phyloP scores from a whole-genome alignment of 53 echinoderm and acorn worm species.

The Arbacia lixula region DNA sequence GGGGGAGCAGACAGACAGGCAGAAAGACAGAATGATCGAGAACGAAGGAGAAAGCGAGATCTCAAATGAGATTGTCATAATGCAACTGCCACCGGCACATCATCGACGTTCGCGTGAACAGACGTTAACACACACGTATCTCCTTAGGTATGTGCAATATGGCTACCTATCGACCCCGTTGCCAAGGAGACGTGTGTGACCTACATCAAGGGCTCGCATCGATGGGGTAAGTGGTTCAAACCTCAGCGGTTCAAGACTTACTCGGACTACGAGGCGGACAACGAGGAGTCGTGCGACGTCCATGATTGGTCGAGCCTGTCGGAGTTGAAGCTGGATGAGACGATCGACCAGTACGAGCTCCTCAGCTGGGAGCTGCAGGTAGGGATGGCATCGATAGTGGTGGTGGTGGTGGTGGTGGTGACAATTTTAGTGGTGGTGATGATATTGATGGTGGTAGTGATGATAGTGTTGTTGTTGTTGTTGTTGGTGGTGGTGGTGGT shows the following conservation, averaged over 20 bases:
- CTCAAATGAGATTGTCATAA: not conserved
- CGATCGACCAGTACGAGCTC: slow-evolving; percentile 29
- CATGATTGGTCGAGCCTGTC: slow-evolving; percentile 22
- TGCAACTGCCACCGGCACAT: too few species aligned
- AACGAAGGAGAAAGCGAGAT: not conserved
- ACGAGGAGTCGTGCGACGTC: slow-evolving; percentile 1
- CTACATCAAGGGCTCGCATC: slow-evolving; percentile 62
- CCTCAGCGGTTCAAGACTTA: slow-evolving; percentile 41
- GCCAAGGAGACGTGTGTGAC: slow-evolving; percentile 52
- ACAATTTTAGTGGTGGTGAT: not conserved
- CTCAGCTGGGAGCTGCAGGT: slow-evolving; percentile 62
- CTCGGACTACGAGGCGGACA: slow-evolving; percentile 32
- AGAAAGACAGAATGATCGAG: too few species aligned
- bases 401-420: not conserved
- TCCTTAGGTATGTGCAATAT: slow-evolving; percentile 60
- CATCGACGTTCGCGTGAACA: too few species aligned
- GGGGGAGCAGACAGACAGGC: not conserved
- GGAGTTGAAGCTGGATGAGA: slow-evolving; percentile 40
- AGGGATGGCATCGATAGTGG: not conserved
- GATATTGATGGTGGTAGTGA: not conserved
- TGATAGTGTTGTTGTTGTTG: not conserved
- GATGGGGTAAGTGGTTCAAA: slow-evolving; percentile 61
- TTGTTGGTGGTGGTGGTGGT: not conserved
- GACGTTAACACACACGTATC: not conserved
- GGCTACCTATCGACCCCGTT: slow-evolving; percentile 62